Evolutionary conservation across 1,140 invertebrate genomes (phyloP).

Genomic region (Drosophila kikkawai): DNA sequence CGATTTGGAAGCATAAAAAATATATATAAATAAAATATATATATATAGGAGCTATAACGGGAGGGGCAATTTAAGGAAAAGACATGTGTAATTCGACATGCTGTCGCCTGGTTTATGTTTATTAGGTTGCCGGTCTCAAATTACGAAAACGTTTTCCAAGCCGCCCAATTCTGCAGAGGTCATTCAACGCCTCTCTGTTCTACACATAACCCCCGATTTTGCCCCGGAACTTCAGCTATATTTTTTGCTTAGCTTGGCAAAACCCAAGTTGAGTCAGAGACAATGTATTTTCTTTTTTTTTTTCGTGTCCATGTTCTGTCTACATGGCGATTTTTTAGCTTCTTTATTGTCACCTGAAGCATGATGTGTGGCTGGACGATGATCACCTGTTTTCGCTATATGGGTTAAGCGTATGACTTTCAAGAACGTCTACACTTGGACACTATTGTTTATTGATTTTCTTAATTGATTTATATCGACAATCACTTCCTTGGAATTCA

Average conservation of each 20-base stretch:
- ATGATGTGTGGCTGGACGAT: slow-evolving; percentile 13
- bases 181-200: slow-evolving; percentile 62
- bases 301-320: slow-evolving; percentile 41
- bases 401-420: slow-evolving; percentile 46
- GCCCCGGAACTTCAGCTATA: slow-evolving; percentile 5
- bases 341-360: slow-evolving; percentile 49
- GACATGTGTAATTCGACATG: slow-evolving; percentile 56
- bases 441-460: not conserved
- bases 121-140: slow-evolving; percentile 42
- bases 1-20: slow-evolving; percentile 18
- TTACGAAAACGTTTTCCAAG: slow-evolving; percentile 49
- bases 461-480: not conserved
- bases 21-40: not conserved
- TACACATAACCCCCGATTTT: slow-evolving; percentile 12
- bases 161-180: slow-evolving; percentile 46
- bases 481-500: not conserved
- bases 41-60: not conserved
- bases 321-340: slow-evolving; percentile 40
- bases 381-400: slow-evolving; percentile 38
- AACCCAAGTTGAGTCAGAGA: slow-evolving; percentile 59
- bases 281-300: slow-evolving; percentile 21
- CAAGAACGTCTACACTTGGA: slow-evolving; percentile 22
- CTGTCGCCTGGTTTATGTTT: slow-evolving; percentile 37
- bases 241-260: slow-evolving; percentile 44
- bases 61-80: not conserved